A percentile compares a stretch with the other conserved stretches of the same genome.
Evolutionary conservation across 2,888 invertebrate genomes (phyloP).

Genomic region (Volucella inflata): DNA sequence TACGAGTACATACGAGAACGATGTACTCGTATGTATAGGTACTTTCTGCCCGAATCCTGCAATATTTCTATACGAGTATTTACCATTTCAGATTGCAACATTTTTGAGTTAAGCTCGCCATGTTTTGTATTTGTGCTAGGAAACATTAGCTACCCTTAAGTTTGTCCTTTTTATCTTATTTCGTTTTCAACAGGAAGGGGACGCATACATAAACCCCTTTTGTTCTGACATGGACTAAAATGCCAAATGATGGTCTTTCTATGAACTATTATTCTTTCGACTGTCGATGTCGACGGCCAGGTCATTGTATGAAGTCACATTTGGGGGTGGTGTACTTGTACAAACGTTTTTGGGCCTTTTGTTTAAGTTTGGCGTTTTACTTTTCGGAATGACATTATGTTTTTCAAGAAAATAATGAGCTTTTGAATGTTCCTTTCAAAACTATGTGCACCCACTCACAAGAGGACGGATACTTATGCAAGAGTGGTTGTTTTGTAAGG

Average conservation of each 20-base stretch:
- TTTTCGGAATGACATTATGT: slow-evolving; percentile 20
- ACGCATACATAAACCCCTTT: slow-evolving; percentile 13
- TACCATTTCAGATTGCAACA: slow-evolving; percentile 36
- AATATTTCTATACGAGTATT: slow-evolving; percentile 11
- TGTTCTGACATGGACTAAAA: slow-evolving; percentile 48
- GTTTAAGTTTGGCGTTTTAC: slow-evolving; percentile 12
- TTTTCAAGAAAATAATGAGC: slow-evolving; percentile 68
- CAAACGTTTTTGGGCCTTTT: slow-evolving; percentile 15
- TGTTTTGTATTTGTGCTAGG: too few species aligned
- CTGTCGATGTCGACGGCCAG: background rate
- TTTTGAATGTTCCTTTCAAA: slow-evolving; percentile 36
- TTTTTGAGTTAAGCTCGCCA: background rate
- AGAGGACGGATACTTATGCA: background rate
- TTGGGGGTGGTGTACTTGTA: background rate
- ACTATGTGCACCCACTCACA: background rate
- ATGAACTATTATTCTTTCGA: background rate
- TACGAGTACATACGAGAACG: too few species aligned
- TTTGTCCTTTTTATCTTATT: background rate
- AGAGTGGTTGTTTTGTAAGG: slow-evolving; percentile 21
- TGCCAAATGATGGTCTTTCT: background rate
- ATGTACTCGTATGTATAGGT: too few species aligned
- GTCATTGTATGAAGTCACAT: slow-evolving; percentile 40
- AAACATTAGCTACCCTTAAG: too few species aligned
- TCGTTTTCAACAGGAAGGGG: background rate
- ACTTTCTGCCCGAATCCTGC: too few species aligned